These are phyloP conservation scores for Petrosia ficiformis DNA, from an alignment of 37 sponge, comb jelly and placozoan species.

Conservation along the genomic window DNA sequence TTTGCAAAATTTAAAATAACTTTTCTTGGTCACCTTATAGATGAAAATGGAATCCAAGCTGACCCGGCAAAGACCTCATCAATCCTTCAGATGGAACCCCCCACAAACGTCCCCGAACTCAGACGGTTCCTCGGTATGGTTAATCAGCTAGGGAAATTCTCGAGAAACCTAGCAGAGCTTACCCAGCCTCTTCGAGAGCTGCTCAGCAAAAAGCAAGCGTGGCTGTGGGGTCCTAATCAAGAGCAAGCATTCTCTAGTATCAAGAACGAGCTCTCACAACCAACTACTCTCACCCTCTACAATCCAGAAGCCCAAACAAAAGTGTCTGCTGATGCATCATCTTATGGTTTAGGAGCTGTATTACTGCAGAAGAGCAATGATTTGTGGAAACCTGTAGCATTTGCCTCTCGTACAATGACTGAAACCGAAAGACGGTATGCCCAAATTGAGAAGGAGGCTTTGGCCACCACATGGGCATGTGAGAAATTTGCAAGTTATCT, in stretches of 20 bases:
- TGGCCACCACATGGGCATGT: conserved; percentile 1
- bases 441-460: background rate
- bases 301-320: background rate
- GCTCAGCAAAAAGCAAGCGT: conserved; percentile 7
- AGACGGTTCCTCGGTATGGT: conserved; percentile 22
- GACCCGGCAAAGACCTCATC: conserved; percentile 34
- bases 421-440: background rate
- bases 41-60: conserved; percentile 20
- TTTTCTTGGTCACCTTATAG: conserved; percentile 39
- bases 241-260: conserved; percentile 4
- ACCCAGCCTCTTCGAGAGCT: too few relatives aligned
- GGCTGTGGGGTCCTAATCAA: conserved; percentile 13
- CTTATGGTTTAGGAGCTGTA: background rate
- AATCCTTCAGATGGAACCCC: conserved; percentile 18
- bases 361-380: background rate
- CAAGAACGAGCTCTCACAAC: background rate
- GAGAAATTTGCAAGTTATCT: conserved; percentile 9
- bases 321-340: background rate
- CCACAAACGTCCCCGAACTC: conserved; percentile 15
- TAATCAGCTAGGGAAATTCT: conserved; percentile 29
- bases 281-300: background rate
- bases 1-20: conserved; percentile 4
- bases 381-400: conserved; percentile 15
- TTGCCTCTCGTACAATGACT: conserved; percentile 2
- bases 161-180: background rate